A percentile compares a stretch with the other conserved stretches of the same genome.
Conservation (phyloP, 2,888 invertebrate species). For the Drosophila gaucha region DNA sequence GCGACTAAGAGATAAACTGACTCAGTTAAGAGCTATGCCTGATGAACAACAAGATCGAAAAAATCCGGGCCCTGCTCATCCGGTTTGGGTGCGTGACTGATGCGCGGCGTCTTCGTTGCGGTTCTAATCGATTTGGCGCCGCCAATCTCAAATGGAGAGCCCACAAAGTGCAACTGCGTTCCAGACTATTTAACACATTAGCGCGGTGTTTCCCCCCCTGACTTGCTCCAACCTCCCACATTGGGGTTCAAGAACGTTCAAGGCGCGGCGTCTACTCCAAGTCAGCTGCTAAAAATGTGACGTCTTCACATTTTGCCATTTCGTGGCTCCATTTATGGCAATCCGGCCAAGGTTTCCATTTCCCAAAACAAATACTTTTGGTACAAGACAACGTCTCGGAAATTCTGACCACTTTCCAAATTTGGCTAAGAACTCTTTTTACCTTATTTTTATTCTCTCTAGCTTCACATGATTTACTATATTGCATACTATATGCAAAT, state of each 20-base stretch:
- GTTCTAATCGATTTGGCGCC: constrained; percentile 68
- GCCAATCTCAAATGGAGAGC: constrained; percentile 44
- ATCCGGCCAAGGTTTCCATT: constrained; percentile 60
- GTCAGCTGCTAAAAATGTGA: constrained; percentile 40
- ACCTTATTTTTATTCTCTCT: constrained; percentile 21
- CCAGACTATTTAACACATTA: constrained; percentile 59
- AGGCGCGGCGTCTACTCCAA: constrained; percentile 7
- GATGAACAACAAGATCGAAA: constrained; percentile 10
- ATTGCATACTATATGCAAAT: constrained; percentile 65
- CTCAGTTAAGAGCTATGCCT: constrained; percentile 62
- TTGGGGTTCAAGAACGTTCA: constrained; percentile 65
- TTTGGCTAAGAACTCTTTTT: constrained; percentile 53
- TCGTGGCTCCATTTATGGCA: constrained; percentile 39
- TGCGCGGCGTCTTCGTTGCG: constrained; percentile 24
- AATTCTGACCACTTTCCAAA: constrained; percentile 57
- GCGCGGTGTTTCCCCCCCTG: not conserved
- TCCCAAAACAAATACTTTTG: constrained; percentile 47
- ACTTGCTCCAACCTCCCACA: not conserved
- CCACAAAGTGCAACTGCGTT: constrained; percentile 55
- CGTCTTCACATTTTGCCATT: constrained; percentile 41
- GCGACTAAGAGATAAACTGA: constrained; percentile 39
- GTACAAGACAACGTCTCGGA: constrained; percentile 17
- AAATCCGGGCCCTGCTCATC: constrained; percentile 51
- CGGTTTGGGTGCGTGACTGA: constrained; percentile 54
- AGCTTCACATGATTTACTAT: constrained; percentile 42